phyloP scores from a whole-genome alignment of 1,140 invertebrate species.

The Chlorops oryzae region DNA sequence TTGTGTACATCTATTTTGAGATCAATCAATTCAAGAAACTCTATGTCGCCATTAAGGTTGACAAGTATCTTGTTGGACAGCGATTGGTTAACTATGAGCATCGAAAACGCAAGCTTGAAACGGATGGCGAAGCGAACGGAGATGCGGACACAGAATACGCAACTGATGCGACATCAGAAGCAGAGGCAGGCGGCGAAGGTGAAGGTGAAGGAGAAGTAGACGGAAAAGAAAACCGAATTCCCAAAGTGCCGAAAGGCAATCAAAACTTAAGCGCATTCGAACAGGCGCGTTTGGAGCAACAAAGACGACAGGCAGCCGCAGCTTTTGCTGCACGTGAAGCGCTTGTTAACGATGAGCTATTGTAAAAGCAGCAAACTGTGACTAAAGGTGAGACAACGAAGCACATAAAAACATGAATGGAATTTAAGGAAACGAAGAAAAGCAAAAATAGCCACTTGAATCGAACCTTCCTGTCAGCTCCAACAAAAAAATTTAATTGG shows the following conservation, averaged over 20 bases:
- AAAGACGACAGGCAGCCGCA: too few relatives aligned
- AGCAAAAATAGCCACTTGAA: too few relatives aligned
- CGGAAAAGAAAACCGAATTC: constrained; percentile 2
- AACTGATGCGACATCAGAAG: constrained; percentile 12
- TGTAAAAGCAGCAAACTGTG: too few relatives aligned
- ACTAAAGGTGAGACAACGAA: too few relatives aligned
- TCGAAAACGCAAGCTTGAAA: constrained; percentile 55
- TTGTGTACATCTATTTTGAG: constrained; percentile 65
- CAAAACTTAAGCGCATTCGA: too few relatives aligned
- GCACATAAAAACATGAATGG: too few relatives aligned
- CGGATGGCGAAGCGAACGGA: constrained; percentile 40
- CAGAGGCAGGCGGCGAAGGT: not conserved
- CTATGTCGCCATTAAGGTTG: constrained; percentile 98
- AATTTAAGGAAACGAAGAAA: too few relatives aligned
- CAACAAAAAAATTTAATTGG: too few relatives aligned
- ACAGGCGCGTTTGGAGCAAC: too few relatives aligned
- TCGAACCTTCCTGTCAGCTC: too few relatives aligned
- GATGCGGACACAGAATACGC: constrained; percentile 11
- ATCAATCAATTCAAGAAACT: constrained; percentile 87
- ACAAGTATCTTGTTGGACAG: constrained; percentile 95
- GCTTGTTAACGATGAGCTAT: constrained; percentile 20
- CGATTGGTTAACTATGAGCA: constrained; percentile 93
- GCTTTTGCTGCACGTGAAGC: too few relatives aligned
- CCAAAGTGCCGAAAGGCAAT: not conserved
- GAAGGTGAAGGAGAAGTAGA: constrained; percentile 11